Base-by-base conservation (phyloP, 1,140 invertebrate genomes). In the Hyles euphorbiae region DNA sequence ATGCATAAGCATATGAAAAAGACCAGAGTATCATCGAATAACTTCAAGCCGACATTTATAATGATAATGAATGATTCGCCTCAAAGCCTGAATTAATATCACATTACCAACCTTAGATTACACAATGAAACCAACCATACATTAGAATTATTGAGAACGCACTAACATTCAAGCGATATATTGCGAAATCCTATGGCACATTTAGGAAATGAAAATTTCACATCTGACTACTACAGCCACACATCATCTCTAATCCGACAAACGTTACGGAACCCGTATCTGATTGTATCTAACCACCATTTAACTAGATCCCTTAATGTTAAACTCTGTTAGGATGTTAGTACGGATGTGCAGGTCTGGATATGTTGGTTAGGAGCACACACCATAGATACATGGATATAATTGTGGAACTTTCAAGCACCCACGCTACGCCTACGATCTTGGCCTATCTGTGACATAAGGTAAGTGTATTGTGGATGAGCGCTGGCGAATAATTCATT, bases 241-340 rank as follows among this genome's bases (percentile, higher is more conserved):
- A 72, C 67, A 76, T 76, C 65, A 74, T 75, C 72, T 73, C 76
- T 78, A 77, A 78, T 76, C 68, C 56, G 56, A 65, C 71, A 67
- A 75, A 76, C 66, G 61, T 67, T 67, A 64, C 65, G 54, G 60
- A 69, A 67, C 70, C 64, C 70, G 68, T 80, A 75, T 75, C 72
- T 60, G 68, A 73, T 70, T 58, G 62, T 70, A 78, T 82, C 74
- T 44, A 43, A 60, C 43, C 49, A 64, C 75, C 70, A 78, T 56
- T 56, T 52, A 40, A 8, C 4, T 40, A 40, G 36, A 40, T 0
- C 36, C 2, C 5, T 40, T 1, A 5, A 5, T 5, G 1, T 40
- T 40, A 5, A 3, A 8, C 8, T 8, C 36, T 1, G 5, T 40
- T 40, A 1, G 36, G 36, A 40, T 8, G 32, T 54, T 22, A 33